These are phyloP conservation scores for Trichogramma evanescens DNA, from an alignment of 2,888 invertebrate species.

Conservation along the genomic window DNA sequence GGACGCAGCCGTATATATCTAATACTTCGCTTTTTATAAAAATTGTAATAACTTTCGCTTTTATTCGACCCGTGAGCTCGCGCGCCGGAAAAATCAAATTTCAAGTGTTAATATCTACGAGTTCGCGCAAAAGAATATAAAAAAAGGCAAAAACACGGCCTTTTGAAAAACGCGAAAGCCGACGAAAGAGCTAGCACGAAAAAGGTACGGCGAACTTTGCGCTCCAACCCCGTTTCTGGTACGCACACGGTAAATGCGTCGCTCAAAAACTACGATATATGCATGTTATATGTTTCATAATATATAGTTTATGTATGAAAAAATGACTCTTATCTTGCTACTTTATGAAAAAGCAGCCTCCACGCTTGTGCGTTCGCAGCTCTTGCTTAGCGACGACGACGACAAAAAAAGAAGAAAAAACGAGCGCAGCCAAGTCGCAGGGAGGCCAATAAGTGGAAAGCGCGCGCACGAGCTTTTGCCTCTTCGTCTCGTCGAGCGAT, in stretches of 20 bases:
- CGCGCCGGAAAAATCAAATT: too few species aligned
- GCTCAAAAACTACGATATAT: neutral
- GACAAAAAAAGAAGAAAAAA: neutral
- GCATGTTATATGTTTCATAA: too few species aligned
- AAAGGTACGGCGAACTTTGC: neutral
- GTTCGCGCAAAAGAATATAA: neutral
- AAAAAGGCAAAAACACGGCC: neutral
- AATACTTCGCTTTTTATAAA: too few species aligned
- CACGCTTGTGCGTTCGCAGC: neutral
- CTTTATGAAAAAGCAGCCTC: constrained; percentile 3
- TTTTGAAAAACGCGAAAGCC: neutral
- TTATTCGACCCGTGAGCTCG: too few species aligned
- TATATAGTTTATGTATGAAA: neutral
- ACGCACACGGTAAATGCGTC: neutral
- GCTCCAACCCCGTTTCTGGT: neutral
- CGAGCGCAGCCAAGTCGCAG: neutral
- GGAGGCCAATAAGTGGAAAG: neutral
- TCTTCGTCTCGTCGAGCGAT: neutral
- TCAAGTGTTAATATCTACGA: too few species aligned
- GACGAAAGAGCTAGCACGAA: neutral
- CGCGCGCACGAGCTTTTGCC: neutral
- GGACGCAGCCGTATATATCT: too few species aligned
- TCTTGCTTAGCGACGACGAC: neutral
- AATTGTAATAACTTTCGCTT: too few species aligned
- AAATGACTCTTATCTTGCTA: constrained; percentile 1